Evolutionary conservation across 2,888 invertebrate genomes (phyloP).

Genomic region (Alentia gelatinosa): DNA sequence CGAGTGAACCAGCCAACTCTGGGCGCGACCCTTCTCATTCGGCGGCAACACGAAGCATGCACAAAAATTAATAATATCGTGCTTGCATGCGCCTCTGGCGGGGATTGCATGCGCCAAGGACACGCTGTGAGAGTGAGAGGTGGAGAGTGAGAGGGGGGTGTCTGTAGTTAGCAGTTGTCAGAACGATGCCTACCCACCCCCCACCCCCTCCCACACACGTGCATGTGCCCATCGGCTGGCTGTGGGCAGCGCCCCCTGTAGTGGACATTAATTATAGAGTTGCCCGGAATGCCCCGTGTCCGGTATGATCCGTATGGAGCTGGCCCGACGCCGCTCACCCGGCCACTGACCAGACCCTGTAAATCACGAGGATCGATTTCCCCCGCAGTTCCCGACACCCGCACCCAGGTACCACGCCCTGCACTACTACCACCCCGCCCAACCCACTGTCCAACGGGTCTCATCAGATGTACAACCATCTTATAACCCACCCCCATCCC

Average conservation of each 20-base stretch:
- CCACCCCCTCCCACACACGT: background rate
- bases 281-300: slow-evolving; percentile 27
- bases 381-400: background rate
- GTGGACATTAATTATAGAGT: slow-evolving; percentile 19
- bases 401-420: background rate
- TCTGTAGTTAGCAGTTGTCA: background rate
- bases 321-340: background rate
- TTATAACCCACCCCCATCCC: background rate
- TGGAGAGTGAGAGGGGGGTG: background rate
- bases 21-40: background rate
- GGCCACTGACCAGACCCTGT: slow-evolving; percentile 4
- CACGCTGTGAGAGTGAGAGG: background rate
- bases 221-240: background rate
- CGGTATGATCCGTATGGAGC: background rate
- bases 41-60: slow-evolving; percentile 23
- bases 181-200: background rate
- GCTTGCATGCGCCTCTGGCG: background rate
- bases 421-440: background rate
- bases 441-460: background rate
- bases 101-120: background rate
- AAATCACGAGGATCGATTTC: slow-evolving; percentile 23
- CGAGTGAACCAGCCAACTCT: background rate
- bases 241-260: background rate
- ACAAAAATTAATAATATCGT: slow-evolving; percentile 49
- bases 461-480: background rate